phyloP scores from a whole-genome alignment of 2,113 vertebrate genomes.

The Gopherus evgoodei region DNA sequence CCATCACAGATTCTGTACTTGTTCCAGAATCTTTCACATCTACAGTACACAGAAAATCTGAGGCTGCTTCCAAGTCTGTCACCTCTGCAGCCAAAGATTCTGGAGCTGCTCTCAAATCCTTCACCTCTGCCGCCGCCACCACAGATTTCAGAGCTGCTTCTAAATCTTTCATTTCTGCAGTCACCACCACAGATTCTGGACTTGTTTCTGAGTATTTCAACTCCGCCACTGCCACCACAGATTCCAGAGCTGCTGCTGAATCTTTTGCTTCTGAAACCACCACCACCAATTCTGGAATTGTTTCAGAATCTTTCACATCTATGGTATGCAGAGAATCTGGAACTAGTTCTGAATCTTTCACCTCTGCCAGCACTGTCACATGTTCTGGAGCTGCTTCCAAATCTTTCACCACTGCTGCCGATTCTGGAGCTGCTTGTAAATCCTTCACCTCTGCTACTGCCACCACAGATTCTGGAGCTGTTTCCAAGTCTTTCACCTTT shows the following conservation, averaged over 20 bases:
- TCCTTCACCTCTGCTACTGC: not conserved
- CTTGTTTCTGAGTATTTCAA: constrained; percentile 6
- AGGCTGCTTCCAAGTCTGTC: not conserved
- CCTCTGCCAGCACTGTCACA: not conserved
- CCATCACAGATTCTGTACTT: not conserved
- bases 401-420: not conserved
- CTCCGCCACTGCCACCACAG: not conserved
- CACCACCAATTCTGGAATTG: too few relatives aligned
- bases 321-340: not conserved
- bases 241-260: not conserved
- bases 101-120: not conserved
- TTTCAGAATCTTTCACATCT: not conserved
- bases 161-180: constrained; percentile 23
- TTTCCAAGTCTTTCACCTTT: not conserved
- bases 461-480: not conserved
- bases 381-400: not conserved
- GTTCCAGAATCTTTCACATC: not conserved
- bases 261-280: not conserved
- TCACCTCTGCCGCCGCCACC: not conserved
- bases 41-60: not conserved
- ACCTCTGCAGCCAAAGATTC: not conserved
- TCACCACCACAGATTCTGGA: not conserved
- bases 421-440: not conserved
- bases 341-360: not conserved
- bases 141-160: not conserved